Conservation (phyloP, 2,888 invertebrate species). For the Oligia latruncula region DNA sequence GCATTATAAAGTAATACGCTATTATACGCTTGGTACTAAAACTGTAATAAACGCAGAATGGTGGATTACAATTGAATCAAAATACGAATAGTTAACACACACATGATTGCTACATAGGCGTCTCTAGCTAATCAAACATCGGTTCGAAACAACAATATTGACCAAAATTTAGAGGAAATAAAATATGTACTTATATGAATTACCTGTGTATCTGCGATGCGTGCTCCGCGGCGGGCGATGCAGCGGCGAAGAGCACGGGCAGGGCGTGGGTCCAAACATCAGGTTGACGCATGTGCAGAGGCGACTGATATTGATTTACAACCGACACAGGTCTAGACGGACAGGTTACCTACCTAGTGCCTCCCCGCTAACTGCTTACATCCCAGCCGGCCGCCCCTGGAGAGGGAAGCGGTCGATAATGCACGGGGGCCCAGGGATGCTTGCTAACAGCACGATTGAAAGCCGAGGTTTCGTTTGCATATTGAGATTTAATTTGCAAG, state of each 20-base stretch:
- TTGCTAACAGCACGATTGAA: neutral
- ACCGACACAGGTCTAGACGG: slow-evolving; percentile 43
- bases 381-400: neutral
- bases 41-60: neutral
- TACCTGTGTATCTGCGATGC: slow-evolving; percentile 28
- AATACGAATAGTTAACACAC: neutral
- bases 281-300: slow-evolving; percentile 50
- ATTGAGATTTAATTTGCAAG: slow-evolving; percentile 2
- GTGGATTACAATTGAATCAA: neutral
- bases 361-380: neutral
- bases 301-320: slow-evolving; percentile 47
- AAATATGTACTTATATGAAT: neutral
- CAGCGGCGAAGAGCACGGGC: slow-evolving; percentile 2
- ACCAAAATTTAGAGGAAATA: neutral
- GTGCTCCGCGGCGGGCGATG: slow-evolving; percentile 8
- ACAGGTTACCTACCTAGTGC: slow-evolving; percentile 26
- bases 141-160: neutral
- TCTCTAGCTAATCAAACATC: neutral
- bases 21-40: neutral
- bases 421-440: neutral
- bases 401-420: slow-evolving; percentile 11
- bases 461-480: neutral
- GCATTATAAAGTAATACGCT: slow-evolving; percentile 2
- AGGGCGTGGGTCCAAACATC: neutral
- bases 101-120: neutral